Conservation (phyloP, 30 jellyfish, hydroid and myxozoan species). For the Aurelia sp. region DNA sequence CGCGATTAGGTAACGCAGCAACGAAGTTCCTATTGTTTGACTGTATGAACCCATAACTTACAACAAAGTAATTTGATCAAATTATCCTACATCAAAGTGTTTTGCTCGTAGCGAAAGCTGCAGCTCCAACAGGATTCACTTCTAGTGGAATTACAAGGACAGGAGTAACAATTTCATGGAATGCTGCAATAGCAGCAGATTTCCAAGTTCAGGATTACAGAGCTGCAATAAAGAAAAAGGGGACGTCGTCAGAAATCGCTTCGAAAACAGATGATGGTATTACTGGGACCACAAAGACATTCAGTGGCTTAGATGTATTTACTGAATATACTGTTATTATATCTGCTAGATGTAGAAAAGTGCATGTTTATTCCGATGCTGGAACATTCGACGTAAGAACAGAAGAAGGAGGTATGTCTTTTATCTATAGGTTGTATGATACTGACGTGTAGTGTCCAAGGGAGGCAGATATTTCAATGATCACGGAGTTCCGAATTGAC, state of each 20-base stretch:
- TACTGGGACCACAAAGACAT: conserved; percentile 20
- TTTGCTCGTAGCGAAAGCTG: conserved; percentile 34
- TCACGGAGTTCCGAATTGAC: not conserved
- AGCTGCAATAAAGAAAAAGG: conserved; percentile 35
- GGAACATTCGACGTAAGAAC: conserved; percentile 49
- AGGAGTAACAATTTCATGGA: conserved; percentile 37
- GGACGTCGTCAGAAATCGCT: not conserved
- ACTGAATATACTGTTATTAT: conserved; percentile 55
- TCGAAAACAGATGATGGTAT: not conserved
- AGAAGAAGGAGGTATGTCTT: conserved; percentile 61
- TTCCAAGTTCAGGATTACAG: conserved; percentile 34
- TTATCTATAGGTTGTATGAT: no score
- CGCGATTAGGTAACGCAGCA: no score
- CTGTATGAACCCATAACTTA: no score
- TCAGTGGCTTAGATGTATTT: conserved; percentile 28
- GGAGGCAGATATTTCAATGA: no score
- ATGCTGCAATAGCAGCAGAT: conserved; percentile 23
- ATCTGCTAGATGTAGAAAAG: conserved; percentile 22
- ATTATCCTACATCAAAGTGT: no score
- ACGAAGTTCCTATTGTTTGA: no score
- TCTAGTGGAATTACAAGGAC: conserved; percentile 10
- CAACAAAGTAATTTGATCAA: no score
- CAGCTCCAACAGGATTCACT: conserved; percentile 37
- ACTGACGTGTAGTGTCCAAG: no score
- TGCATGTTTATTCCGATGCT: conserved; percentile 16